phyloP scores from a whole-genome alignment of 2,888 invertebrate species.

The Artemia sinica region DNA sequence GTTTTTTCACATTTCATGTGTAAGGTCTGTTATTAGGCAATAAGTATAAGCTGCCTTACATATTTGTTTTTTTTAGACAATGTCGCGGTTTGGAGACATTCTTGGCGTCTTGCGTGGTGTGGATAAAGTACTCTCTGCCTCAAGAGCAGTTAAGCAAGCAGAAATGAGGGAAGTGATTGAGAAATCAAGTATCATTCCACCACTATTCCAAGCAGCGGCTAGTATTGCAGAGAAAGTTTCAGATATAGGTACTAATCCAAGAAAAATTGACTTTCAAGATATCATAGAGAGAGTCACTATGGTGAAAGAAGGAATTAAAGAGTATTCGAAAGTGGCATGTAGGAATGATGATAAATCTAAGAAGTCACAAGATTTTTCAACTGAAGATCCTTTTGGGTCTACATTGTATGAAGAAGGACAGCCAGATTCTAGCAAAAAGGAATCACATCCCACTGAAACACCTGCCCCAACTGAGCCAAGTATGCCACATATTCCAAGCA shows the following conservation, averaged over 20 bases:
- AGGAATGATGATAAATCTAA: neutral
- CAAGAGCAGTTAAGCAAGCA: conserved; percentile 46
- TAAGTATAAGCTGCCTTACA: too few species aligned
- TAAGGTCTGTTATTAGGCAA: too few species aligned
- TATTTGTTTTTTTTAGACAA: conserved; percentile 25
- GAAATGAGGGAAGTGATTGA: conserved; percentile 43
- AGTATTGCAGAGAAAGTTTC: neutral
- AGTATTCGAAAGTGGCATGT: neutral
- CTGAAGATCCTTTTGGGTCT: conserved; percentile 8
- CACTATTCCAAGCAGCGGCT: conserved; percentile 29
- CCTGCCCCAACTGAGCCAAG: neutral
- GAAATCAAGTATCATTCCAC: conserved; percentile 48
- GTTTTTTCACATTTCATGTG: too few species aligned
- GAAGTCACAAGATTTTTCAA: neutral
- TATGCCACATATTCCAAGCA: neutral
- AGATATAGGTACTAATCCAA: neutral
- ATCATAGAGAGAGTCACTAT: neutral
- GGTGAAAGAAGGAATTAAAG: neutral
- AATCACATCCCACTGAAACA: neutral
- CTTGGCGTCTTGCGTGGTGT: conserved; percentile 49
- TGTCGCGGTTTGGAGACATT: conserved; percentile 37
- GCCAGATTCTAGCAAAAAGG: neutral
- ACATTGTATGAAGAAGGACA: neutral
- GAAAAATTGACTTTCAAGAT: neutral
- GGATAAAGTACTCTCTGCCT: conserved; percentile 47